These are phyloP conservation scores for Galleria mellonella DNA, from an alignment of 1,140 invertebrate species.

Conservation along the genomic window DNA sequence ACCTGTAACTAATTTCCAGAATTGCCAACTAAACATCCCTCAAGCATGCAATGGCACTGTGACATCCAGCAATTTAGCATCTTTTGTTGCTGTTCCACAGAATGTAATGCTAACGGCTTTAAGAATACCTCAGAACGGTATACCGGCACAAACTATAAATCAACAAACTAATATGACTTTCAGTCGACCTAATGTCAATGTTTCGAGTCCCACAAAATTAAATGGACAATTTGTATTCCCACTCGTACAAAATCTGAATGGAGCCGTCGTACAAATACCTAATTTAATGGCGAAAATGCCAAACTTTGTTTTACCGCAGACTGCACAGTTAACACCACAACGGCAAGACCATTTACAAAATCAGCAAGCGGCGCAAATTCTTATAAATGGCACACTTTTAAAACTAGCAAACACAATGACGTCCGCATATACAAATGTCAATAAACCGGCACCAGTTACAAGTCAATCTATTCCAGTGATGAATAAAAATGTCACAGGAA, in stretches of 20 bases:
- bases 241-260: slow-evolving; percentile 68
- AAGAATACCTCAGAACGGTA: slow-evolving; percentile 68
- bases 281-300: slow-evolving; percentile 69
- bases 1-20: slow-evolving; percentile 55
- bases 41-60: slow-evolving; percentile 53
- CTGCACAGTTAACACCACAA: slow-evolving; percentile 42
- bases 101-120: slow-evolving; percentile 72
- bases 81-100: slow-evolving; percentile 61
- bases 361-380: slow-evolving; percentile 61
- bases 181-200: slow-evolving; percentile 57
- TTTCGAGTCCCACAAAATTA: slow-evolving; percentile 66
- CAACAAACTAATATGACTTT: slow-evolving; percentile 52
- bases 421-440: slow-evolving; percentile 39
- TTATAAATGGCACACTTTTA: slow-evolving; percentile 68
- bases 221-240: slow-evolving; percentile 70
- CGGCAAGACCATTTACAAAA: slow-evolving; percentile 57
- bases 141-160: slow-evolving; percentile 45
- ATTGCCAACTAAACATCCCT: slow-evolving; percentile 54
- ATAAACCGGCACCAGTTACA: slow-evolving; percentile 44
- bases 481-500: slow-evolving; percentile 54
- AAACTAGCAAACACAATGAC: slow-evolving; percentile 63
- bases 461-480: slow-evolving; percentile 52
- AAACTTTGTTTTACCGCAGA: slow-evolving; percentile 64
- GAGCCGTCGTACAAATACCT: slow-evolving; percentile 69
- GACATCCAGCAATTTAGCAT: slow-evolving; percentile 49